A percentile compares a stretch with the other conserved stretches of the same genome.
Evolutionary conservation across 1,140 invertebrate species (phyloP).

Genomic region (Drosophila athabasca): DNA sequence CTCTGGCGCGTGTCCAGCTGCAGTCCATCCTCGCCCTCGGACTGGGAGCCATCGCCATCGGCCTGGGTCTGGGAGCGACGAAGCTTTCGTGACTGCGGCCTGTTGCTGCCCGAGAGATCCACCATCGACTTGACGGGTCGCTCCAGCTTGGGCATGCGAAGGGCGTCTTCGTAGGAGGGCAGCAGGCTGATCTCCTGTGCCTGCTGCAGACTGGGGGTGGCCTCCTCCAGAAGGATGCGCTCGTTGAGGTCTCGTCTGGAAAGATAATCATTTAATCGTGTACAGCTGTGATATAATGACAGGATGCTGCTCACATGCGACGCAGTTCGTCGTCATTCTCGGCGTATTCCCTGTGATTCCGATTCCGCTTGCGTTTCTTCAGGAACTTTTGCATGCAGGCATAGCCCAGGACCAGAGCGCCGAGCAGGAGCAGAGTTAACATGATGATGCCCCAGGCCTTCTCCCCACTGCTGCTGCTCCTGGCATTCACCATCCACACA

Average conservation of each 20-base stretch:
- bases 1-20: slow-evolving; percentile 70
- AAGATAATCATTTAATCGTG: background rate
- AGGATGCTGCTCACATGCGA: slow-evolving; percentile 84
- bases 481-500: slow-evolving; percentile 85
- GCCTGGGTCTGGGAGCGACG: slow-evolving; percentile 84
- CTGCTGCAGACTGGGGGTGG: slow-evolving; percentile 85
- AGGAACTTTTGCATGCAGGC: slow-evolving; percentile 83
- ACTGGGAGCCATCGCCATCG: slow-evolving; percentile 46
- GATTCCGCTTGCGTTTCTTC: slow-evolving; percentile 76
- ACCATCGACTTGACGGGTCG: slow-evolving; percentile 86
- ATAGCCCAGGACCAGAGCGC: slow-evolving; percentile 29
- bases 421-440: slow-evolving; percentile 78
- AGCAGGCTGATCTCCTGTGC: slow-evolving; percentile 86
- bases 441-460: slow-evolving; percentile 87
- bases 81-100: slow-evolving; percentile 60
- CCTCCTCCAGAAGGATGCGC: slow-evolving; percentile 86
- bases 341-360: slow-evolving; percentile 56
- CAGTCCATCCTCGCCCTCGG: slow-evolving; percentile 70
- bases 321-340: slow-evolving; percentile 85
- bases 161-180: slow-evolving; percentile 89
- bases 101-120: slow-evolving; percentile 72
- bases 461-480: slow-evolving; percentile 82
- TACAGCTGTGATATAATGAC: background rate
- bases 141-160: slow-evolving; percentile 87
- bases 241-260: slow-evolving; percentile 84